Conservation (phyloP, 2,113 vertebrate genomes). For the Falco punctatus region DNA sequence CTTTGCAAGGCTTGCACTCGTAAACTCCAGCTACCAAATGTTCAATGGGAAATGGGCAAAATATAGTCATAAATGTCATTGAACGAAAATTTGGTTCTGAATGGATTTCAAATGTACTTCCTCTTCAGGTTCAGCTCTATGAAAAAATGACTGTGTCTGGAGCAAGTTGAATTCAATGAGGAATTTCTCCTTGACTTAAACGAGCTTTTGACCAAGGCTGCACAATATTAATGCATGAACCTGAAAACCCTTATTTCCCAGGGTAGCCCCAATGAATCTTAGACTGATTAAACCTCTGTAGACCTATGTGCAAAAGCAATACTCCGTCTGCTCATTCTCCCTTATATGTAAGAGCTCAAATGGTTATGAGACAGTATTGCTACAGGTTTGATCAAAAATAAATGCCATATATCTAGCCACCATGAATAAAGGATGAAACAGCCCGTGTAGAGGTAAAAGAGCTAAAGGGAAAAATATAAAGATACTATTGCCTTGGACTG, state of each 20-base stretch:
- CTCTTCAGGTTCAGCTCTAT: not conserved
- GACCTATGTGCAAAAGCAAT: slow-evolving; percentile 55
- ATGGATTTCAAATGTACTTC: slow-evolving; percentile 33
- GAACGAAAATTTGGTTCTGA: slow-evolving; percentile 35
- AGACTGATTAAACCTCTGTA: slow-evolving; percentile 61
- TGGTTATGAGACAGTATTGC: slow-evolving; percentile 42
- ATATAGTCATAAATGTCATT: slow-evolving; percentile 16
- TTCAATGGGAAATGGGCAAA: slow-evolving; percentile 2
- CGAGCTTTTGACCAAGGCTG: slow-evolving; percentile 48
- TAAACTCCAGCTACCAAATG: not conserved
- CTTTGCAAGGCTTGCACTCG: not conserved
- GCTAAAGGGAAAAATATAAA: not conserved
- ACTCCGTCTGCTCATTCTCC: slow-evolving; percentile 40
- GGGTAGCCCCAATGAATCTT: slow-evolving; percentile 43
- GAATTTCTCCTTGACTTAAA: slow-evolving; percentile 58
- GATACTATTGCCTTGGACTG: slow-evolving; percentile 5
- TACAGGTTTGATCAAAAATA: slow-evolving; percentile 68
- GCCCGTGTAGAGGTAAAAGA: not conserved
- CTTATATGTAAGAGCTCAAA: slow-evolving; percentile 34
- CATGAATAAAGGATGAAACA: slow-evolving; percentile 65
- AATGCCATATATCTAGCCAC: slow-evolving; percentile 55
- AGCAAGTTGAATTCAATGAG: slow-evolving; percentile 21
- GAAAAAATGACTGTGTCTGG: slow-evolving; percentile 33
- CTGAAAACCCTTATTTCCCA: slow-evolving; percentile 59
- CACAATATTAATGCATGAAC: slow-evolving; percentile 50